Conservation (phyloP, 2,797 vertebrate genomes). For the Ctenosaura bakeri region DNA sequence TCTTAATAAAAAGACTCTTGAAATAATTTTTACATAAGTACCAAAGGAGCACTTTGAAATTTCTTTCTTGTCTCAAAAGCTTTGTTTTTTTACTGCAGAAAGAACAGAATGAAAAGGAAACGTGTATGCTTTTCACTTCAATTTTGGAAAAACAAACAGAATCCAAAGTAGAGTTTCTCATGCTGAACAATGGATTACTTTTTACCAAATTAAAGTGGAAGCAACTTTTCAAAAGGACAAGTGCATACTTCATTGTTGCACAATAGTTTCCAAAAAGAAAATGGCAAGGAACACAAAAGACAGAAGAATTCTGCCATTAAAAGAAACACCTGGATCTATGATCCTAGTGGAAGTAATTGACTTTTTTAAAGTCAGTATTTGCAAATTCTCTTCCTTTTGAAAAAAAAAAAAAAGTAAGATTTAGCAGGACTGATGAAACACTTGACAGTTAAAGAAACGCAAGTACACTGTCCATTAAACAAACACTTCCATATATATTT, state of each 20-base stretch:
- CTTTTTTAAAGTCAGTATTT: not conserved
- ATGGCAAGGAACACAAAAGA: not conserved
- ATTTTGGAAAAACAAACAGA: slow-evolving; percentile 19
- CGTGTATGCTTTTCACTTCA: not conserved
- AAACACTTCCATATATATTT: too few relatives aligned
- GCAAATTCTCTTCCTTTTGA: not conserved
- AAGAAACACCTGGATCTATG: not conserved
- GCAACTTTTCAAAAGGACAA: slow-evolving; percentile 1
- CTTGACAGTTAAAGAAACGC: too few relatives aligned
- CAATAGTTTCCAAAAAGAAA: not conserved
- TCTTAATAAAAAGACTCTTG: not conserved
- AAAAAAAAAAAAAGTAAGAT: not conserved
- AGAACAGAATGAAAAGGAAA: slow-evolving; percentile 13
- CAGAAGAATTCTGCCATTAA: not conserved
- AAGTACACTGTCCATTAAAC: too few relatives aligned
- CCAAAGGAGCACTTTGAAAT: slow-evolving; percentile 1
- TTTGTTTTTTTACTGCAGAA: not conserved
- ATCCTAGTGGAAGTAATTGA: too few relatives aligned
- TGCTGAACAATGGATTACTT: not conserved
- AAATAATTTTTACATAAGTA: slow-evolving; percentile 13
- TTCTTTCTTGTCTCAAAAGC: slow-evolving; percentile 8
- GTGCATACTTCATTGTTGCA: not conserved
- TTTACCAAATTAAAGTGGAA: slow-evolving; percentile 16
- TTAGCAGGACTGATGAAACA: too few relatives aligned
- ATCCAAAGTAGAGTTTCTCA: not conserved